Base-by-base conservation (phyloP, 2,888 invertebrate species). In the Lordiphosa fenestrarum region DNA sequence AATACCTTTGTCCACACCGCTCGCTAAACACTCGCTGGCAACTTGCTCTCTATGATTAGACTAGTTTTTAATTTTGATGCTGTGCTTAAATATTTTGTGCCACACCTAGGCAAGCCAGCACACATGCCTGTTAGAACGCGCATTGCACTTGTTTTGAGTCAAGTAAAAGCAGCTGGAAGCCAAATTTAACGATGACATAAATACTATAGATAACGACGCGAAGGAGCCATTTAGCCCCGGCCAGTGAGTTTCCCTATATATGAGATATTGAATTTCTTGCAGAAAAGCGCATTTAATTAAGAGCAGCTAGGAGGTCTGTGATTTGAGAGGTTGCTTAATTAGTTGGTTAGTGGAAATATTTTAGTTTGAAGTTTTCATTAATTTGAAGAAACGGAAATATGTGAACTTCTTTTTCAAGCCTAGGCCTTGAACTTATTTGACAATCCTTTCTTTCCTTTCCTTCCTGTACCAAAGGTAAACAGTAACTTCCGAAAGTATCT, bases 111-210 rank as follows among this genome's bases (percentile, higher is more conserved):
- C 57, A 55, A 49, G 56, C 25, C 6, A 42, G 13, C 55, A 33
- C 10, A 53, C 10, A 53, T 48, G 7, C 44, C 25, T n/a, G 48
- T 66, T 13, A 36, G 25, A 51, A 51, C 48, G 36, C 42, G 38
- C 53, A 39, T 33, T 54, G 81, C 52, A 56, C 66, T 73, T 60
- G 71, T 58, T 69, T 56, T 39, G 54, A 75, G 59, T 48, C 23
- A 55, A 63, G 69, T 63, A 53, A 77, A 82, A 77, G 60, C 83
- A 77, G 83, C 82, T 76, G 75, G 83, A 73, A 59, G 61, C 76
- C 74, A 77, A 84, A 67, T 61, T 76, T 70, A 69, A 77, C 84
- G 78, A 84, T 76, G 76, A 77, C 76, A 76, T 76, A 82, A 82
- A 76, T 84, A 82, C 82, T 61, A 39, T 41, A 82, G 77, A 70